Percentiles rank a stretch among this genome's conserved stretches.
Conservation (phyloP, 1,140 invertebrate genomes). For the Zaprionus camerounensis region DNA sequence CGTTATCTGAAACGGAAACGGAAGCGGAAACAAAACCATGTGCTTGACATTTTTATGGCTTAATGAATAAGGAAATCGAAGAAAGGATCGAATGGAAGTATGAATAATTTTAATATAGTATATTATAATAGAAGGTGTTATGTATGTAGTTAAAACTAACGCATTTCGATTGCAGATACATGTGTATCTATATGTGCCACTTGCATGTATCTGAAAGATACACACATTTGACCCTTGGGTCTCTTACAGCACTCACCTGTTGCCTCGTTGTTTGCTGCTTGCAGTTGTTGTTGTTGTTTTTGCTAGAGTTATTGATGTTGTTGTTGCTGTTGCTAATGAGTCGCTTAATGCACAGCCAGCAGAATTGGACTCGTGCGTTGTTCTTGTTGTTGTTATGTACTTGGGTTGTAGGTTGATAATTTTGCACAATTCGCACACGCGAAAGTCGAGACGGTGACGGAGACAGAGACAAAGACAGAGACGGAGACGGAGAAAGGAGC, state of each 20-base stretch:
- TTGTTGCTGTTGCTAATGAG: constrained; percentile 2
- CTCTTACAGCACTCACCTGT: constrained; percentile 31
- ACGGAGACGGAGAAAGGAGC: constrained; percentile 12
- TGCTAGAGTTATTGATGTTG: constrained; percentile 9
- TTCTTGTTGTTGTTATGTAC: constrained; percentile 2
- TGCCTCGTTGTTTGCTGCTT: constrained; percentile 1
- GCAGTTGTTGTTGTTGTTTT: neutral
- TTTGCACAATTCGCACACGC: constrained; percentile 36
- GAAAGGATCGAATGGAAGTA: neutral
- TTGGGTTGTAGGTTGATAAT: constrained; percentile 27
- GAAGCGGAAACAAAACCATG: neutral
- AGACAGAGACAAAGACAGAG: neutral
- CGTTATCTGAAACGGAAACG: neutral
- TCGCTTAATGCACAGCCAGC: constrained; percentile 33
- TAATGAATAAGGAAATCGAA: neutral
- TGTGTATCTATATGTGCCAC: neutral
- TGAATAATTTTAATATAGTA: neutral
- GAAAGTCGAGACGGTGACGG: constrained; percentile 11
- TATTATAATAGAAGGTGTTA: neutral
- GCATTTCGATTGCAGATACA: neutral
- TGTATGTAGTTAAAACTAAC: no score
- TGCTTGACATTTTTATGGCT: no score
- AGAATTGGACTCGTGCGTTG: constrained; percentile 16
- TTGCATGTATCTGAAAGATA: neutral
- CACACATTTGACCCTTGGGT: constrained; percentile 13